Base-by-base conservation (phyloP, 2,888 invertebrate species). In the Gisinianus flammeolus region DNA sequence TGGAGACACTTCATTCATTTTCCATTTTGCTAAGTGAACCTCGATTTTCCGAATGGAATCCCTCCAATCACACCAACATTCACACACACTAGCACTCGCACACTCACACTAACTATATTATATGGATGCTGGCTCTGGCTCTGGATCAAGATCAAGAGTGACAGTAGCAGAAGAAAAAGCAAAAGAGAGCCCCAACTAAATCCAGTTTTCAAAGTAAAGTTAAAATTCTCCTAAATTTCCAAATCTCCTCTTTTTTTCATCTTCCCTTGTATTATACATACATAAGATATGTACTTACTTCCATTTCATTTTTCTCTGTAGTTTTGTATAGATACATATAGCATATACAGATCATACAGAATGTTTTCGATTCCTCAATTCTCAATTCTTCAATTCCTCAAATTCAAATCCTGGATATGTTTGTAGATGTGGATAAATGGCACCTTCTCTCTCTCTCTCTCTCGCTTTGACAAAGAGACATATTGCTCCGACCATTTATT, bases 1-100 rank as follows among this genome's bases (percentile, higher is more conserved):
- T n/a, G 56, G 22, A 56, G 56, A 56, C 56, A 56, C 56, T 56
- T 56, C n/a, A 56, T 56, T 56, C 56, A 56, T 56, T 56, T 56
- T 56, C 22, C 56, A 56, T 56, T 56, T 56, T 22, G n/a, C 19
- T 56, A 30, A 64, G 64, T 26, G 64, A 64, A 16, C 64, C 64
- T 6, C 24, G n/a, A 19, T 56, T 56, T n/a, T 58, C 44, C 12
- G 19, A 16, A 16, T 44, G 44, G 44, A 44, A 44, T 44, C 44
- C 44, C 44, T 44, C 16, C 26, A 64, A 64, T 26, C 64, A 64
- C 16, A 64, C 22, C 2, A 8, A 58, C 58, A 26, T 28, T 5
- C 26, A 64, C 64, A 16, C 26, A 10, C 64, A 64, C 16, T 12
- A 56, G 19, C 19, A 56, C 10, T 62, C 62, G n/a, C 62, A 64